Conservation (phyloP, 2,113 vertebrate genomes). For the Phyllostomus hastatus region DNA sequence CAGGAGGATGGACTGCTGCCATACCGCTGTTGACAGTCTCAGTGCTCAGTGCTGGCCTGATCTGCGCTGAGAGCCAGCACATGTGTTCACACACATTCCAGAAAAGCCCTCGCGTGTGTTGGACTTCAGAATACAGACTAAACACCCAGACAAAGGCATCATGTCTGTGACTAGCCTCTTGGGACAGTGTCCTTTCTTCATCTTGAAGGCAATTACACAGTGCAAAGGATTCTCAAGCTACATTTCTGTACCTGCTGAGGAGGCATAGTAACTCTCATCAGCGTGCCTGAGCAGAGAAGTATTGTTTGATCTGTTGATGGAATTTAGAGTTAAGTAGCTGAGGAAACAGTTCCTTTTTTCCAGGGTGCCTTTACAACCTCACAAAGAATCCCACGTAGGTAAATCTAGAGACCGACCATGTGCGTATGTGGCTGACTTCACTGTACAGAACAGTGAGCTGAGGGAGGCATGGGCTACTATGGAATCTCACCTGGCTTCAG, state of each 20-base stretch:
- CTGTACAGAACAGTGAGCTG: background rate
- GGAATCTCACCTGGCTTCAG: background rate
- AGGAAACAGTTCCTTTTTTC: background rate
- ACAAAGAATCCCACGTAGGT: background rate
- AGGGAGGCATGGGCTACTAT: background rate
- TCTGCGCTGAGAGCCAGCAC: background rate
- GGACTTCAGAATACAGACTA: background rate
- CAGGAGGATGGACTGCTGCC: background rate
- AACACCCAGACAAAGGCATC: background rate
- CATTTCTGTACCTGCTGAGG: background rate
- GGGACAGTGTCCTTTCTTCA: background rate
- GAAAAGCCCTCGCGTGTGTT: background rate
- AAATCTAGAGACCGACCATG: background rate
- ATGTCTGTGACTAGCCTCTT: background rate
- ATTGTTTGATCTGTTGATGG: background rate
- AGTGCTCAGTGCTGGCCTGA: background rate
- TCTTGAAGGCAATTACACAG: background rate
- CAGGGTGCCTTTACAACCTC: background rate
- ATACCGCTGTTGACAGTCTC: background rate
- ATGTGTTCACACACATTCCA: background rate
- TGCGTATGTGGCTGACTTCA: background rate
- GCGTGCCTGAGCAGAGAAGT: background rate
- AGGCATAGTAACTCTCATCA: background rate
- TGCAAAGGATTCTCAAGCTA: background rate
- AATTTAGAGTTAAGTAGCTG: background rate